A percentile compares a stretch with the other conserved stretches of the same genome.
These are phyloP conservation scores for Meta bourneti DNA, from an alignment of 2,888 invertebrate species.

Conservation along the genomic window DNA sequence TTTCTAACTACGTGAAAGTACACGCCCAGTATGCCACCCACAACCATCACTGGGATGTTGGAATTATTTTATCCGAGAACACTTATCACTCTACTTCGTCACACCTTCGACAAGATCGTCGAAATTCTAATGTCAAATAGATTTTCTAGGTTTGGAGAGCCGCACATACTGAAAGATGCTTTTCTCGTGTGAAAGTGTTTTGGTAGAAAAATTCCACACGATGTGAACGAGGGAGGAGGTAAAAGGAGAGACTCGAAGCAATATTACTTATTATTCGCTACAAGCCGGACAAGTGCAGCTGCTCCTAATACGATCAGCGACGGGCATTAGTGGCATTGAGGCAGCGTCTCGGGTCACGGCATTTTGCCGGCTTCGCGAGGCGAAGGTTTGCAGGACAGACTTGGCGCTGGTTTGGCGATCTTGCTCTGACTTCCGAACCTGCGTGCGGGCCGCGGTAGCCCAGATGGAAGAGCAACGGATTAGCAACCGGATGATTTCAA, in stretches of 20 bases:
- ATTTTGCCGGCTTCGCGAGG: constrained; percentile 51
- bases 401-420: neutral
- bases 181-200: neutral
- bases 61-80: too few species aligned
- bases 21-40: too few species aligned
- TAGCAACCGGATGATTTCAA: too few species aligned
- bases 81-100: too few species aligned
- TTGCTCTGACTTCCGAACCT: too few species aligned
- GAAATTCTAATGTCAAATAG: too few species aligned
- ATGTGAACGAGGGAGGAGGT: neutral
- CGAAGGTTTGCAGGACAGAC: neutral
- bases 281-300: constrained; percentile 66
- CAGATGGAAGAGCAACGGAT: too few species aligned
- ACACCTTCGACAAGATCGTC: too few species aligned
- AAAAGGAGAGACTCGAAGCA: neutral
- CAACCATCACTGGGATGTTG: too few species aligned
- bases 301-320: constrained; percentile 69
- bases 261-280: neutral
- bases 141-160: too few species aligned
- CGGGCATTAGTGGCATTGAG: constrained; percentile 71
- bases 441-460: too few species aligned
- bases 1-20: too few species aligned
- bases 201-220: neutral
- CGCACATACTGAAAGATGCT: neutral
- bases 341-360: constrained; percentile 46